These are phyloP conservation scores for Hypomecis punctinalis DNA, from an alignment of 2,888 invertebrate genomes.

Conservation along the genomic window DNA sequence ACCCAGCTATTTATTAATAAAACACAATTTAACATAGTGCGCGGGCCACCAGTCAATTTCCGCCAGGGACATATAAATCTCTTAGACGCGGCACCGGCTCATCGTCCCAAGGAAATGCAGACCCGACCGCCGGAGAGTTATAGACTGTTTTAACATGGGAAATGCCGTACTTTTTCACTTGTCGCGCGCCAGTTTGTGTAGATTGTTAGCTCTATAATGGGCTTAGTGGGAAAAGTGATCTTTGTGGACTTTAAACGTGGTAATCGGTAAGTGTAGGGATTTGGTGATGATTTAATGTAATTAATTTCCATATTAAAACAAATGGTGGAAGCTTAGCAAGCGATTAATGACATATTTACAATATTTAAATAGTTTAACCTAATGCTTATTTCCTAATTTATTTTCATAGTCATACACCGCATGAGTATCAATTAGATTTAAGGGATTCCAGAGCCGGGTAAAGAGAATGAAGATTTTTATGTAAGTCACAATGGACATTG, in stretches of 20 bases:
- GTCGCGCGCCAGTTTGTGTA: slow-evolving; percentile 41
- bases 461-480: too few relatives aligned
- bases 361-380: too few relatives aligned
- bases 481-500: too few relatives aligned
- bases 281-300: background rate
- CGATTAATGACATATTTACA: too few relatives aligned
- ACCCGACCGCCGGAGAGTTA: slow-evolving; percentile 69
- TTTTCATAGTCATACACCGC: too few relatives aligned
- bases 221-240: slow-evolving; percentile 23
- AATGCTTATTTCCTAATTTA: too few relatives aligned
- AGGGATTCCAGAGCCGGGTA: too few relatives aligned
- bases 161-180: slow-evolving; percentile 77
- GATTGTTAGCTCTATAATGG: slow-evolving; percentile 41
- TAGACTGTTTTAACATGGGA: slow-evolving; percentile 76
- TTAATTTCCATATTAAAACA: too few relatives aligned
- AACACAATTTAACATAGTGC: slow-evolving; percentile 39
- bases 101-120: slow-evolving; percentile 74
- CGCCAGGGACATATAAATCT: slow-evolving; percentile 74
- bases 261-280: background rate
- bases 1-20: slow-evolving; percentile 39
- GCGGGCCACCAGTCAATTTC: slow-evolving; percentile 71
- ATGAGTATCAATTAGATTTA: too few relatives aligned
- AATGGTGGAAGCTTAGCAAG: too few relatives aligned
- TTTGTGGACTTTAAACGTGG: background rate
- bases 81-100: slow-evolving; percentile 65